Conservation (phyloP, 2,113 vertebrate genomes). For the Sakesphorus luctuosus region DNA sequence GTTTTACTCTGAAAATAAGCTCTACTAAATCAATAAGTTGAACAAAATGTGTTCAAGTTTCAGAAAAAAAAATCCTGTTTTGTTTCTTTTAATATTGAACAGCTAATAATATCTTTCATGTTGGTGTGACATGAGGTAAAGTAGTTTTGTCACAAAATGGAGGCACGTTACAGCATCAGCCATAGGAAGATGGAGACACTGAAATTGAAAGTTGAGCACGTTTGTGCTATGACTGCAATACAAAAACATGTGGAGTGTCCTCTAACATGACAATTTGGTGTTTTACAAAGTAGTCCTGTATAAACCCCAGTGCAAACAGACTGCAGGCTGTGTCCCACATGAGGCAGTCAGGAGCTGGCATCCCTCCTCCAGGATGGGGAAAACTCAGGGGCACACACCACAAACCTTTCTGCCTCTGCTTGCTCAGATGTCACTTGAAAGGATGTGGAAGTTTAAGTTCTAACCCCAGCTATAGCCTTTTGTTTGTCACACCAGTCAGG, state of each 20-base stretch:
- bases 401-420: neutral
- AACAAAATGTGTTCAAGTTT: neutral
- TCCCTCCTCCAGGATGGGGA: neutral
- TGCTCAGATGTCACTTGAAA: no score
- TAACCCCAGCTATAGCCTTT: neutral
- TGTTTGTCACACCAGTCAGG: neutral
- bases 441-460: neutral
- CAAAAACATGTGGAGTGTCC: neutral
- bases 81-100: neutral
- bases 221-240: neutral
- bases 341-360: neutral
- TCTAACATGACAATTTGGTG: neutral
- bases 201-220: neutral
- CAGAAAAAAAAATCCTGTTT: neutral
- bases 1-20: neutral
- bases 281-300: neutral
- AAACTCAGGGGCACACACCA: neutral
- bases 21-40: neutral
- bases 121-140: neutral
- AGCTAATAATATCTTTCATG: neutral
- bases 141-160: neutral
- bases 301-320: neutral
- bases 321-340: neutral
- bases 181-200: neutral
- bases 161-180: neutral